Evolutionary conservation across 2,888 invertebrate species (phyloP).

Genomic region (Hetaerina titia): DNA sequence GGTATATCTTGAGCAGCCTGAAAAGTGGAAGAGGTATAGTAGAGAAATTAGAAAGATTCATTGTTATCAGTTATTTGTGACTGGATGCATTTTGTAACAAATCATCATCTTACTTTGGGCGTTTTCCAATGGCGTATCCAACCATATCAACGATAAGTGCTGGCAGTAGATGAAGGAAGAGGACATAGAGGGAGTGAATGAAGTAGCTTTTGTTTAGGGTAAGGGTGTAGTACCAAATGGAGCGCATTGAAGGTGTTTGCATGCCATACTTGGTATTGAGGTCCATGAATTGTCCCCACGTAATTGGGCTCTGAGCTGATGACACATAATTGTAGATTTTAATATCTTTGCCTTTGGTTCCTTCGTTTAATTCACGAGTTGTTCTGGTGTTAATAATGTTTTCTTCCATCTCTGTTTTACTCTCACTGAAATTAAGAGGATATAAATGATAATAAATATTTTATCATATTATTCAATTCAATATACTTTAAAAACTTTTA

Average conservation of each 20-base stretch:
- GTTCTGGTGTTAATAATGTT: neutral
- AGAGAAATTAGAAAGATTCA: neutral
- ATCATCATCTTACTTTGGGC: conserved; percentile 81
- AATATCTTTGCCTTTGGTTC: conserved; percentile 76
- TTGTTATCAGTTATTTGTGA: neutral
- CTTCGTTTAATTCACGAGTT: neutral
- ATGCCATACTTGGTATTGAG: conserved; percentile 79
- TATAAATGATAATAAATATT: too few species aligned
- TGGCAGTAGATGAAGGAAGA: conserved; percentile 86
- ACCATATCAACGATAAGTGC: conserved; percentile 84
- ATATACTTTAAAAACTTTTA: neutral
- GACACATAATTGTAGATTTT: conserved; percentile 93
- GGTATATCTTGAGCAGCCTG: conserved; percentile 88
- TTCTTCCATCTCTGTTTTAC: conserved; percentile 7
- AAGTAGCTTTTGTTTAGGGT: conserved; percentile 80
- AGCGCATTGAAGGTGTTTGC: conserved; percentile 72
- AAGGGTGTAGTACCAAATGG: conserved; percentile 79
- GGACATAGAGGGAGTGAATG: conserved; percentile 79
- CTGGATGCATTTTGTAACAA: neutral
- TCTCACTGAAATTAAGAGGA: conserved; percentile 24
- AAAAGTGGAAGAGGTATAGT: conserved; percentile 69
- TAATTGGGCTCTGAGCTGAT: conserved; percentile 87
- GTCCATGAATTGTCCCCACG: conserved; percentile 86
- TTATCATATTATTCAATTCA: neutral
- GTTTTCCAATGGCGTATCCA: conserved; percentile 82